A percentile compares a stretch with the other conserved stretches of the same genome.
Conservation (phyloP, 1,140 invertebrate genomes). For the Aporrectodea caliginosa region DNA sequence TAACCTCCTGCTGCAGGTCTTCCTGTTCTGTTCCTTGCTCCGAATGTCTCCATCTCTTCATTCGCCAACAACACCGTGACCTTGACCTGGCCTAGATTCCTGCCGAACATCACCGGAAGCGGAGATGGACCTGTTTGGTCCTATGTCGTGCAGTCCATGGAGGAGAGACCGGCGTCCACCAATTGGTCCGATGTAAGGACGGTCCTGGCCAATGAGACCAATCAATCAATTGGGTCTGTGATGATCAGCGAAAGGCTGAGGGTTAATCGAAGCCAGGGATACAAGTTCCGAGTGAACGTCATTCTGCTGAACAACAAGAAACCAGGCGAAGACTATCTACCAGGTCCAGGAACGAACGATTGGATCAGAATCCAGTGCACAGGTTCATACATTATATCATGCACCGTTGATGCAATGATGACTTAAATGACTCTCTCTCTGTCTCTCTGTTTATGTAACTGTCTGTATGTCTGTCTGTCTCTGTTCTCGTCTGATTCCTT, state of each 20-base stretch:
- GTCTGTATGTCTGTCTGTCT: no score
- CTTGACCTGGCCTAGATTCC: neutral
- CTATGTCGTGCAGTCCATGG: neutral
- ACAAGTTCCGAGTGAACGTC: neutral
- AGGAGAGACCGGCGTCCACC: neutral
- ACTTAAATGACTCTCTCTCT: no score
- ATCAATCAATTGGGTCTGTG: no score
- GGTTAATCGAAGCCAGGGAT: neutral
- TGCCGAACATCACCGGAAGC: neutral
- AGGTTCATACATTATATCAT: no score
- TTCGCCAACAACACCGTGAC: neutral
- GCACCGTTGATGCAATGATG: no score
- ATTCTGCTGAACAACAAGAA: neutral
- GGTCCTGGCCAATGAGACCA: neutral
- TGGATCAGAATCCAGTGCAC: neutral
- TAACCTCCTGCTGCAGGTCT: neutral
- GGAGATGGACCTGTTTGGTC: neutral
- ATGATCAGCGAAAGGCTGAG: neutral
- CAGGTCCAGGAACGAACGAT: neutral
- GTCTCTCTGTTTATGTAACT: no score
- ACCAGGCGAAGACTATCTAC: neutral
- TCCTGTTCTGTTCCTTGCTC: neutral
- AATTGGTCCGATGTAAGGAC: neutral
- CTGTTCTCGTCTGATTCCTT: no score
- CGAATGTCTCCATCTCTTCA: neutral